A percentile compares a stretch with the other conserved stretches of the same genome.
These are phyloP conservation scores for Glossophaga mutica DNA, from an alignment of 2,797 vertebrate species.

Conservation along the genomic window DNA sequence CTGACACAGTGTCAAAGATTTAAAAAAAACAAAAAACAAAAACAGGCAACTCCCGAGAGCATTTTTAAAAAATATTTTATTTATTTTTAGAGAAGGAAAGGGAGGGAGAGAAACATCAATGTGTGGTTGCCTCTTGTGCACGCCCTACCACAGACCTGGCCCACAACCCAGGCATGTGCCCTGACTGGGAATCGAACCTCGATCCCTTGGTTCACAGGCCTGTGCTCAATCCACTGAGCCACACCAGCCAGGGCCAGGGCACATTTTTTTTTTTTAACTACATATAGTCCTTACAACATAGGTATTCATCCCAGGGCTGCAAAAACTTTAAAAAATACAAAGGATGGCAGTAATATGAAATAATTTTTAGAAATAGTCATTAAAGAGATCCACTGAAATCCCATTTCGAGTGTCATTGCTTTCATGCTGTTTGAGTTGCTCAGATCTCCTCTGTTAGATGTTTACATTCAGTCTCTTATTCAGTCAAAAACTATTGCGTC, in stretches of 20 bases:
- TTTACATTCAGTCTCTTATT: background rate
- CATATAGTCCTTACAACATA: rapidly evolving
- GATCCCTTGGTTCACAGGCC: no score
- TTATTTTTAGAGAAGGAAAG: no score
- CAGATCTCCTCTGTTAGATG: background rate
- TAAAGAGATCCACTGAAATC: background rate
- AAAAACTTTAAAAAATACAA: background rate
- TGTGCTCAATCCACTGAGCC: no score
- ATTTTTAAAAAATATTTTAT: background rate
- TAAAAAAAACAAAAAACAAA: background rate
- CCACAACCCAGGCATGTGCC: no score
- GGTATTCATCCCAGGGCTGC: background rate
- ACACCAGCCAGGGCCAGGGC: no score
- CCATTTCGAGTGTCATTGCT: background rate
- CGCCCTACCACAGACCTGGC: no score
- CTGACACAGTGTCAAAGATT: background rate
- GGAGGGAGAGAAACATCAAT: no score
- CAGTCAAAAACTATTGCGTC: background rate
- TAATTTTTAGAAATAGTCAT: background rate
- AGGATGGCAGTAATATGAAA: background rate
- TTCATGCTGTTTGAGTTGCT: background rate
- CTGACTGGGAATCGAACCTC: no score
- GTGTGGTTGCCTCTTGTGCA: no score
- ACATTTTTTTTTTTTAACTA: background rate
- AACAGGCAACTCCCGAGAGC: background rate